Percentiles rank a stretch among this genome's conserved stretches.
These are phyloP conservation scores for Centropristis striata DNA, from an alignment of 2,113 vertebrate genomes.

Conservation along the genomic window DNA sequence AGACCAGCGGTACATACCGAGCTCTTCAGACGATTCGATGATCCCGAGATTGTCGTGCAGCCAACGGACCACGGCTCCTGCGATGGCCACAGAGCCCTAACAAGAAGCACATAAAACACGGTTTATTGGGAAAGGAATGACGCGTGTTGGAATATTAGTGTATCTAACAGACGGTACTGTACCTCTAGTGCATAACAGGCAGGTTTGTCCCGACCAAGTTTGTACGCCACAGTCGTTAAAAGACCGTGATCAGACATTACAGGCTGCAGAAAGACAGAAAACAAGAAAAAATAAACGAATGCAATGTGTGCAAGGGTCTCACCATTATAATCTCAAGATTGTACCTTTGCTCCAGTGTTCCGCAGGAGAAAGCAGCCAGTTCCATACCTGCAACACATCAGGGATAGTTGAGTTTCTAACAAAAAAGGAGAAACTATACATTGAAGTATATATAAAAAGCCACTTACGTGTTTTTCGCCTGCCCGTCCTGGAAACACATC, in stretches of 20 bases:
- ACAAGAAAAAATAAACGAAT: background rate
- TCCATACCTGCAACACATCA: constrained; percentile 87
- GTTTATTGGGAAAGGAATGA: background rate
- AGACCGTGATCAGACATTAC: constrained; percentile 96
- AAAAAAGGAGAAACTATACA: background rate
- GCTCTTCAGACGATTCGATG: constrained; percentile 88
- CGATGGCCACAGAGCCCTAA: constrained; percentile 98
- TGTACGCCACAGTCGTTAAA: constrained; percentile 95
- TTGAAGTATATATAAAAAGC: background rate
- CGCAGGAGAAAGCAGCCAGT: constrained; percentile 95
- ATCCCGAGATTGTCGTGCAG: constrained; percentile 97
- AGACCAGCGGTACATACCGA: constrained; percentile 85
- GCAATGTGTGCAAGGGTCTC: too few species aligned
- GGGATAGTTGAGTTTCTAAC: background rate
- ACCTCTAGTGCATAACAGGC: constrained; percentile 94
- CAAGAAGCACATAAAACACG: background rate
- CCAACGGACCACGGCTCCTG: constrained; percentile 96
- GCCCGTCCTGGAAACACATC: constrained; percentile 95
- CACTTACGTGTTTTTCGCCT: constrained; percentile 96
- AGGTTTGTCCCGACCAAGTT: constrained; percentile 91
- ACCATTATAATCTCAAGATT: accelerated
- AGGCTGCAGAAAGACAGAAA: constrained; percentile 77
- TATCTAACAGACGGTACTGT: background rate
- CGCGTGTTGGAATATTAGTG: background rate
- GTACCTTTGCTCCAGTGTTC: constrained; percentile 94